phyloP scores from a whole-genome alignment of 2,797 vertebrate species.

The Allobates femoralis region DNA sequence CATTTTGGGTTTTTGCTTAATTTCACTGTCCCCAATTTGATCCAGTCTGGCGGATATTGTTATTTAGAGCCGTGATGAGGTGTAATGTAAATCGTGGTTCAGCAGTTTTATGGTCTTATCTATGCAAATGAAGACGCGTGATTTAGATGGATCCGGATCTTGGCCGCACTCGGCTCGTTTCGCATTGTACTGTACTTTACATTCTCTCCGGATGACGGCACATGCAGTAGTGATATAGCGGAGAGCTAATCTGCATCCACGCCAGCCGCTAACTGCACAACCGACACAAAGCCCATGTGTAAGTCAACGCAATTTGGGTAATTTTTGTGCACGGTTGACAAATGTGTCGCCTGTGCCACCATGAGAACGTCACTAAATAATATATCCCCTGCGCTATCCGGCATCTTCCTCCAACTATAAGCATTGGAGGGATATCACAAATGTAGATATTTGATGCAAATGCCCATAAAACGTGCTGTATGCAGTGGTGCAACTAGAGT shows the following conservation, averaged over 20 bases:
- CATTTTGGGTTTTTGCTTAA: slow-evolving; percentile 25
- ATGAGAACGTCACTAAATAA: background rate
- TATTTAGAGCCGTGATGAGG: slow-evolving; percentile 42
- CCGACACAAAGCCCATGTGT: background rate
- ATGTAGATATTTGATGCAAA: too few species aligned
- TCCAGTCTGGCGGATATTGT: slow-evolving; percentile 42
- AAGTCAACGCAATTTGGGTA: background rate
- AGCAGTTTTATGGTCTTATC: slow-evolving; percentile 38
- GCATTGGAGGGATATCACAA: too few species aligned
- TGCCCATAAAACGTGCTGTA: too few species aligned
- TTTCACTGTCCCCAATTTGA: slow-evolving; percentile 45
- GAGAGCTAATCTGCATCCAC: slow-evolving; percentile 5
- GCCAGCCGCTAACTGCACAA: background rate
- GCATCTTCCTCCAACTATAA: background rate
- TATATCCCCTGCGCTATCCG: too few species aligned
- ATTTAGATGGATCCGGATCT: slow-evolving; percentile 19
- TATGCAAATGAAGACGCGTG: slow-evolving; percentile 22
- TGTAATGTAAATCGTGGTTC: slow-evolving; percentile 32
- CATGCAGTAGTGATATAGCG: slow-evolving; percentile 2
- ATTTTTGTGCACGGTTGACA: background rate
- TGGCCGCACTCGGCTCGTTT: background rate
- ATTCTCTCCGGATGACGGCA: background rate
- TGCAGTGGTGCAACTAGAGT: too few species aligned
- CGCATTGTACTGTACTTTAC: background rate
- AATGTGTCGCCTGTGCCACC: too few species aligned